phyloP scores from a whole-genome alignment of 2,888 invertebrate genomes.

The Hirtodrosophila cameraria region DNA sequence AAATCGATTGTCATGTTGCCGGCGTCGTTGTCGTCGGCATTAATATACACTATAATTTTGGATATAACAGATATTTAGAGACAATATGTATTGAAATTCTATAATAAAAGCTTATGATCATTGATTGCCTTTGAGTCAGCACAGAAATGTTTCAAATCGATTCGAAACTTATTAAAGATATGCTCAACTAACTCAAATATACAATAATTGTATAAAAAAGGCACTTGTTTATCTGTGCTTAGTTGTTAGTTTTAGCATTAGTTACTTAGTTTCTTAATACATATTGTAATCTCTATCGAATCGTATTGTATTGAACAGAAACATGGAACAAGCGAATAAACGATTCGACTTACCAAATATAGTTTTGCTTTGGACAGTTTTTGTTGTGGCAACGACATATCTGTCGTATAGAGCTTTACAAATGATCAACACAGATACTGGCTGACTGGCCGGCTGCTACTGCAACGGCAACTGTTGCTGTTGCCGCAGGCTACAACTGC shows the following conservation, averaged over 20 bases:
- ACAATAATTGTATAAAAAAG: no score
- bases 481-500: constrained; percentile 40
- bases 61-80: constrained; percentile 1
- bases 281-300: no score
- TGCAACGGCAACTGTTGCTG: constrained; percentile 58
- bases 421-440: constrained; percentile 76
- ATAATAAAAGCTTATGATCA: no score
- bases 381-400: constrained; percentile 57
- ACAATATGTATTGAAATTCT: no score
- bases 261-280: no score
- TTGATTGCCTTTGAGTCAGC: no score
- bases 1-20: constrained; percentile 75
- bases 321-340: constrained; percentile 39
- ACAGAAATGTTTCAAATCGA: no score
- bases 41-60: constrained; percentile 26
- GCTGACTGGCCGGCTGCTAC: constrained; percentile 62
- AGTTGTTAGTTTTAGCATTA: neutral
- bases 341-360: constrained; percentile 53
- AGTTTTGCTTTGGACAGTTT: constrained; percentile 27
- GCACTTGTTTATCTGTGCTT: no score
- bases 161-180: no score
- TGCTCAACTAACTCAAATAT: no score
- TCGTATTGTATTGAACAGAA: constrained; percentile 15
- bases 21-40: constrained; percentile 40
- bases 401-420: constrained; percentile 71